phyloP scores from a whole-genome alignment of 2,888 invertebrate species.

The Stenurella melanura region DNA sequence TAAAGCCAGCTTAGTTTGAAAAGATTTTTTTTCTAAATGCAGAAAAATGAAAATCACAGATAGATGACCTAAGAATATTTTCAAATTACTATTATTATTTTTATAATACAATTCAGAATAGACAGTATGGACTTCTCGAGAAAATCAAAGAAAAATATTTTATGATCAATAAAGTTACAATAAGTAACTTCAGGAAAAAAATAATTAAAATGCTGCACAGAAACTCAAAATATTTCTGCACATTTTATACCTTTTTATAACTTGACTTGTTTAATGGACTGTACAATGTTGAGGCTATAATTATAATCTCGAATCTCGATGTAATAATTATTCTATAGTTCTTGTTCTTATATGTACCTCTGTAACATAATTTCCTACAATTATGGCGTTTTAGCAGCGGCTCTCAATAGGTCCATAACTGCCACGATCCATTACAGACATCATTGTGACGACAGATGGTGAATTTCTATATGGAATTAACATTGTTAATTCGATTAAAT shows the following conservation, averaged over 20 bases:
- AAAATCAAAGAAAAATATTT: too few relatives aligned
- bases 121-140: too few relatives aligned
- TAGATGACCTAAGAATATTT: too few relatives aligned
- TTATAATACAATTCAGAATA: too few relatives aligned
- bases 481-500: slow-evolving; percentile 3
- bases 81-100: too few relatives aligned
- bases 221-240: not conserved
- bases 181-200: too few relatives aligned
- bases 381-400: slow-evolving; percentile 66
- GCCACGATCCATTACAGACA: slow-evolving; percentile 6
- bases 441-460: slow-evolving; percentile 12
- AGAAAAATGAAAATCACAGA: too few relatives aligned
- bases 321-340: slow-evolving; percentile 71
- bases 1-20: too few relatives aligned
- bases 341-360: slow-evolving; percentile 68
- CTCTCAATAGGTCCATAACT: slow-evolving; percentile 58
- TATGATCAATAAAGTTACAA: too few relatives aligned
- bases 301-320: slow-evolving; percentile 71
- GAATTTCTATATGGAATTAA: slow-evolving; percentile 1
- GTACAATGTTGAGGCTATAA: slow-evolving; percentile 69
- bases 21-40: too few relatives aligned
- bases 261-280: slow-evolving; percentile 63
- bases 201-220: too few relatives aligned
- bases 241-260: not conserved
- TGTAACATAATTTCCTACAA: slow-evolving; percentile 71